Evolutionary conservation across 1,140 invertebrate species (phyloP).

Genomic region (Gonatopus flavifemur): DNA sequence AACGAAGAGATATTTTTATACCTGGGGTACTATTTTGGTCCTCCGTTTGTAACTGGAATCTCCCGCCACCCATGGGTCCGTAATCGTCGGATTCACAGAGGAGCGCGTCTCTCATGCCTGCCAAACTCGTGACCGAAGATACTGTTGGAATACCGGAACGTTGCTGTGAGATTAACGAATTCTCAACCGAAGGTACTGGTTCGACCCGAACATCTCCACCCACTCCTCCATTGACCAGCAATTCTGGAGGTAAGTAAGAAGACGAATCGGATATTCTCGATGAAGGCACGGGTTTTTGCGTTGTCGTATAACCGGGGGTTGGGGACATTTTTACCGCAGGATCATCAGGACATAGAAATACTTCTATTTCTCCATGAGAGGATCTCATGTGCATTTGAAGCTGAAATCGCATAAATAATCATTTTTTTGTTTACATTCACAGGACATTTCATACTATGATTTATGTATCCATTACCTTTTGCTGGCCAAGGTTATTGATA

Average conservation of each 20-base stretch:
- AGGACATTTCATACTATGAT: neutral
- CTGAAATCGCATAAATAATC: constrained; percentile 38
- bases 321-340: constrained; percentile 47
- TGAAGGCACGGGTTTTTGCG: constrained; percentile 44
- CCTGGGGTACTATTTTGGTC: constrained; percentile 68
- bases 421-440: neutral
- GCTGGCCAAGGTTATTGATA: constrained; percentile 51
- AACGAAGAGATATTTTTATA: constrained; percentile 29
- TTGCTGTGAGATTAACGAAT: constrained; percentile 30
- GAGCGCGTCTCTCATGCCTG: constrained; percentile 64
- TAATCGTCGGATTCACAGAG: constrained; percentile 69
- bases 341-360: constrained; percentile 86
- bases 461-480: constrained; percentile 55
- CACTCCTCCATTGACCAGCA: constrained; percentile 38
- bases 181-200: constrained; percentile 29
- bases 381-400: constrained; percentile 86
- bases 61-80: constrained; percentile 64
- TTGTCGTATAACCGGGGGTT: constrained; percentile 40
- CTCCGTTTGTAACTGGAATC: constrained; percentile 71
- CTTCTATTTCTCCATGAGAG: constrained; percentile 86
- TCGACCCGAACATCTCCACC: constrained; percentile 39
- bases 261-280: constrained; percentile 32
- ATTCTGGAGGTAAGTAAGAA: constrained; percentile 34
- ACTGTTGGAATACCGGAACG: constrained; percentile 29
- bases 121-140: constrained; percentile 28